A percentile compares a stretch with the other conserved stretches of the same genome.
These are phyloP conservation scores for Hystrix cristata DNA, from an alignment of 2,113 vertebrate genomes.

Conservation along the genomic window DNA sequence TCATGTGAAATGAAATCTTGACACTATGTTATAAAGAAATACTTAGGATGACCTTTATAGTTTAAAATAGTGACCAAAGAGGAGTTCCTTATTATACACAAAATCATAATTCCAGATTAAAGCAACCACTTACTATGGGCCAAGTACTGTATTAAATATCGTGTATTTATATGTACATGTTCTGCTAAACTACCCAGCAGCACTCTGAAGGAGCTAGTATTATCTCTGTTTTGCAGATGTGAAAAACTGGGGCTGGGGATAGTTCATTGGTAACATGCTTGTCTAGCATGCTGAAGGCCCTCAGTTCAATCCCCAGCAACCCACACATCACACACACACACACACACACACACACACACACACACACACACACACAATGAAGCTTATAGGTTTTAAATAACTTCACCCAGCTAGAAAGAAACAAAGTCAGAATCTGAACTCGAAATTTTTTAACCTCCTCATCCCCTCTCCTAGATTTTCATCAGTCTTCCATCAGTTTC, in stretches of 20 bases:
- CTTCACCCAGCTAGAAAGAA: neutral
- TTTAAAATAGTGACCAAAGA: conserved; percentile 43
- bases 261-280: neutral
- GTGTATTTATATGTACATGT: neutral
- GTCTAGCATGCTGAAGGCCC: no score
- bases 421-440: neutral
- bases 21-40: conserved; percentile 37
- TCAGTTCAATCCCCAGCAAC: no score
- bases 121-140: neutral
- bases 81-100: neutral
- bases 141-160: neutral
- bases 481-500: neutral
- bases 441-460: neutral
- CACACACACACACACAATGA: neutral
- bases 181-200: neutral
- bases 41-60: neutral
- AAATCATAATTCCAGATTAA: neutral
- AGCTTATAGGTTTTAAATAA: neutral
- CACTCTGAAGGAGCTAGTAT: neutral
- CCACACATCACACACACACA: neutral
- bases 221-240: neutral
- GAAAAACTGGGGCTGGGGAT: neutral
- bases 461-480: neutral
- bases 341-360: neutral
- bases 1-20: conserved; percentile 28